Evolutionary conservation across 2,797 vertebrate species (phyloP).

Genomic region (Thamnophis elegans): DNA sequence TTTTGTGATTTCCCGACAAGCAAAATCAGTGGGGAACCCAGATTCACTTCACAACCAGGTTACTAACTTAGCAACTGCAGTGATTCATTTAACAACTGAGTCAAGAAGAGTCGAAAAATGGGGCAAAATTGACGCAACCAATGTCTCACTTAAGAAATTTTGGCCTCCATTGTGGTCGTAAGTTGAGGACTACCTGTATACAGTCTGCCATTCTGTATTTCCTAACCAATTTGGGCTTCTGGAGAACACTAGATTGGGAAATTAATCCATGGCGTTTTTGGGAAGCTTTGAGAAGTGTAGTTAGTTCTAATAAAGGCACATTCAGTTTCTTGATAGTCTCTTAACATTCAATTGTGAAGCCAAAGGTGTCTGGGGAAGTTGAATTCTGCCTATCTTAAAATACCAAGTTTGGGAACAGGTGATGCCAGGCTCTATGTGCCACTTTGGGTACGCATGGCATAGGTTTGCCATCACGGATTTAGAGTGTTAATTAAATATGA

Average conservation of each 20-base stretch:
- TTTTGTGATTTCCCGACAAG: too few species aligned
- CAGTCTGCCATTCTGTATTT: not conserved
- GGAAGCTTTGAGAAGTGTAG: not conserved
- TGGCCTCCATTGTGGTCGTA: too few species aligned
- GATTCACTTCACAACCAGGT: too few species aligned
- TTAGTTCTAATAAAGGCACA: not conserved
- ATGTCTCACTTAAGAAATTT: too few species aligned
- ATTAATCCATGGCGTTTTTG: not conserved
- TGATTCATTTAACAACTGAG: too few species aligned
- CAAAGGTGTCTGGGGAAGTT: not conserved
- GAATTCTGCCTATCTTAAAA: not conserved
- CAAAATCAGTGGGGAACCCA: too few species aligned
- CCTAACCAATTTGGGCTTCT: not conserved
- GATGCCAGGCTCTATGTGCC: too few species aligned
- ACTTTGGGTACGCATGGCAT: too few species aligned
- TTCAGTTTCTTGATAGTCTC: not conserved
- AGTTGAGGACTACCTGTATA: too few species aligned
- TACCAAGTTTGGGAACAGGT: not conserved
- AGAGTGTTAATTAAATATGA: not conserved
- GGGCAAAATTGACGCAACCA: too few species aligned
- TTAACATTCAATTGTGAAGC: not conserved
- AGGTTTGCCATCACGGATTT: not conserved
- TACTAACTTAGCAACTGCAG: too few species aligned
- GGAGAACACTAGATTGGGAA: not conserved
- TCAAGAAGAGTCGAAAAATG: too few species aligned